Percentiles rank a stretch among this genome's conserved stretches.
phyloP scores from a whole-genome alignment of 2,797 vertebrate species.

The Poecilia gillii region DNA sequence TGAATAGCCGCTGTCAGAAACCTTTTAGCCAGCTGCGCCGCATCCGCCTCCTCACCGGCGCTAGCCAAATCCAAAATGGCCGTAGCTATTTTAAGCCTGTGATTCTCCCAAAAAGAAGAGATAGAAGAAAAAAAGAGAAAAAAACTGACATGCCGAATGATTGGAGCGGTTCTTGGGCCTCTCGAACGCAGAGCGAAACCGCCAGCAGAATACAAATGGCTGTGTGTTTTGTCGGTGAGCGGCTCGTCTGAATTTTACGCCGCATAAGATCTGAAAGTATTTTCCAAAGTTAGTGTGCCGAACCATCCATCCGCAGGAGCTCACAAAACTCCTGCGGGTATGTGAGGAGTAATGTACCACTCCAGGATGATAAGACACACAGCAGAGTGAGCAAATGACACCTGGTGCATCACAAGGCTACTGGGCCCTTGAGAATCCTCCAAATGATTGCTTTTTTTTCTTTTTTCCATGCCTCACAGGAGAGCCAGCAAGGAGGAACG shows the following conservation, averaged over 20 bases:
- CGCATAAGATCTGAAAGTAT: conserved; percentile 4
- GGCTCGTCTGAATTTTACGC: conserved; percentile 13
- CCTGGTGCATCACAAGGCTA: conserved; percentile 19
- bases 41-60: conserved; percentile 42
- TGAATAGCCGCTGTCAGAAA: conserved; percentile 49
- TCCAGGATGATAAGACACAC: conserved; percentile 12
- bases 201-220: conserved; percentile 12
- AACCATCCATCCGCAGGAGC: conserved; percentile 17
- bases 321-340: conserved; percentile 30
- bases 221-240: not conserved
- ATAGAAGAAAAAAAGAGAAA: not conserved
- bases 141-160: conserved; percentile 37
- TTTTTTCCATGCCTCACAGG: not conserved
- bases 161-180: conserved; percentile 7
- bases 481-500: conserved; percentile 21
- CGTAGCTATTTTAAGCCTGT: conserved; percentile 48
- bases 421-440: conserved; percentile 30
- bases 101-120: conserved; percentile 20
- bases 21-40: conserved; percentile 65
- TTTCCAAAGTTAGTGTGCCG: not conserved
- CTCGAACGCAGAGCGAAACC: not conserved
- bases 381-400: conserved; percentile 21
- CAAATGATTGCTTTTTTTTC: conserved; percentile 28
- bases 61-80: conserved; percentile 49
- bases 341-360: conserved; percentile 13